These are phyloP conservation scores for Microcebus griseorufus DNA, from an alignment of 2,113 vertebrate species.

Conservation along the genomic window DNA sequence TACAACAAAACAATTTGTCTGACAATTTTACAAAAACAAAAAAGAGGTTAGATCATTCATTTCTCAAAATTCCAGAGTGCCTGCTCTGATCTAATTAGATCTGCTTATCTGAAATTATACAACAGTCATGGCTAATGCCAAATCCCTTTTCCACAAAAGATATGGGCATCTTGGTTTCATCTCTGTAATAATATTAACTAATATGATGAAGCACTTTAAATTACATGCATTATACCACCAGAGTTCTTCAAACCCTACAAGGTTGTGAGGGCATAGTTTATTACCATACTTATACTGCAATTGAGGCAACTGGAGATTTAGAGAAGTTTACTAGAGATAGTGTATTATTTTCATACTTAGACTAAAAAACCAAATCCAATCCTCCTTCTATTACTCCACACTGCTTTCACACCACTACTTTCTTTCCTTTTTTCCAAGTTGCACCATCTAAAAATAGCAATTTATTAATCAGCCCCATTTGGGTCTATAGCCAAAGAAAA, in stretches of 20 bases:
- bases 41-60: slow-evolving; percentile 78
- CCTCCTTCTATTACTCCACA: background rate
- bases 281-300: slow-evolving; percentile 17
- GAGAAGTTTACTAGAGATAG: background rate
- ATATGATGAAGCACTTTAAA: slow-evolving; percentile 45
- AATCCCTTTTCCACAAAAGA: slow-evolving; percentile 42
- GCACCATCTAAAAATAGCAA: background rate
- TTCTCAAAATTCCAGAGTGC: slow-evolving; percentile 71
- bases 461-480: background rate
- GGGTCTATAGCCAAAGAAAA: background rate
- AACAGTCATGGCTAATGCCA: slow-evolving; percentile 44
- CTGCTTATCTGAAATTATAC: slow-evolving; percentile 76
- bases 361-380: background rate
- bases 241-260: background rate
- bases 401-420: background rate
- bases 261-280: background rate
- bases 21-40: slow-evolving; percentile 76
- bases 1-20: slow-evolving; percentile 68
- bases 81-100: slow-evolving; percentile 66
- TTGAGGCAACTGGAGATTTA: slow-evolving; percentile 15
- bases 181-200: slow-evolving; percentile 62
- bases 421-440: background rate
- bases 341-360: background rate
- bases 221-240: background rate
- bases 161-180: slow-evolving; percentile 25